Percentiles rank a stretch among this genome's conserved stretches.
Conservation (phyloP, 2,888 invertebrate genomes). For the Lymantria dispar region DNA sequence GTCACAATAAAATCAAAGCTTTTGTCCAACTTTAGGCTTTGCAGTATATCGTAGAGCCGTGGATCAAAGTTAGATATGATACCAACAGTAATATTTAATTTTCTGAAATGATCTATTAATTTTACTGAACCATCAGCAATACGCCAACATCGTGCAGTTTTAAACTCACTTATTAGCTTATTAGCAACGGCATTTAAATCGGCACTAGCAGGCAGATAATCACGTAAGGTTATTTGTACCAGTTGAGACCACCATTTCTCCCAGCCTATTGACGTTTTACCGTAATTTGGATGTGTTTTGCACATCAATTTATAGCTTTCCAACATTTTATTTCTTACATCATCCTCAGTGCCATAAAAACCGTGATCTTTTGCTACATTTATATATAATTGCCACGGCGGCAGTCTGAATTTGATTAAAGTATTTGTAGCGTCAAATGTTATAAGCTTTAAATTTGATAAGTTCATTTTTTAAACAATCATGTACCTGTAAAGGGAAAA, state of each 20-base stretch:
- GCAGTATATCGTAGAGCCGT: conserved; percentile 86
- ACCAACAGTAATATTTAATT: conserved; percentile 81
- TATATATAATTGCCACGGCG: conserved; percentile 89
- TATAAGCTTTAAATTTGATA: conserved; percentile 83
- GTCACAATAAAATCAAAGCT: conserved; percentile 91
- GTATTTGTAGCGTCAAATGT: conserved; percentile 96
- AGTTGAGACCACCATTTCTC: conserved; percentile 91
- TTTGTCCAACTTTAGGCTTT: conserved; percentile 84
- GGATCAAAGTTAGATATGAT: conserved; percentile 96
- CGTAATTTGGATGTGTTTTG: conserved; percentile 90
- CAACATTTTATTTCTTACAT: conserved; percentile 84
- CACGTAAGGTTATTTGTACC: conserved; percentile 85
- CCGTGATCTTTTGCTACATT: conserved; percentile 87
- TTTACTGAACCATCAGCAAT: conserved; percentile 83
- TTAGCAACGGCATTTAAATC: conserved; percentile 70
- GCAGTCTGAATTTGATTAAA: conserved; percentile 86
- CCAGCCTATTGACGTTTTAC: conserved; percentile 87
- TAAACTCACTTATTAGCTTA: conserved; percentile 86
- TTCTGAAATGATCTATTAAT: conserved; percentile 83
- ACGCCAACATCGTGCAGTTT: conserved; percentile 88
- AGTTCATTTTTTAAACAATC: conserved; percentile 59
- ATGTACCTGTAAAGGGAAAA: too few relatives aligned
- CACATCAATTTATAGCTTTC: conserved; percentile 85
- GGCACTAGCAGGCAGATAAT: conserved; percentile 57
- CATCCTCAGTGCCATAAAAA: conserved; percentile 76